Evolutionary conservation across 2,888 invertebrate genomes (phyloP).

Genomic region (Seira musarum): DNA sequence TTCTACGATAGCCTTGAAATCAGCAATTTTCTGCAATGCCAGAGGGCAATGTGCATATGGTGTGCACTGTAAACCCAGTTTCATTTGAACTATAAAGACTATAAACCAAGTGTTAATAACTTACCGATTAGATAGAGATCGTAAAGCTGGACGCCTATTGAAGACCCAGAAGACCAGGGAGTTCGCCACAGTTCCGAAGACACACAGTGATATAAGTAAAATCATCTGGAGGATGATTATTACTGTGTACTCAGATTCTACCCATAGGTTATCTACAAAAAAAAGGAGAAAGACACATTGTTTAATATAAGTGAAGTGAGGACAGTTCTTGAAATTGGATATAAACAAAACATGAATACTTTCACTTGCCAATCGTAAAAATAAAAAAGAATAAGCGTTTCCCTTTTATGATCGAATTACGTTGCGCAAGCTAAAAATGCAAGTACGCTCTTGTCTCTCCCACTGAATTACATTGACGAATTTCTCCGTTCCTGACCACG

Average conservation of each 20-base stretch:
- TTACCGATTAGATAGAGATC: conserved; percentile 74
- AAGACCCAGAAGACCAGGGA: conserved; percentile 74
- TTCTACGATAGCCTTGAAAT: too few species aligned
- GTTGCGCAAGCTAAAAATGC: too few species aligned
- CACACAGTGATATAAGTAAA: conserved; percentile 65
- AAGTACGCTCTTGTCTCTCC: not conserved
- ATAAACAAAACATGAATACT: not conserved
- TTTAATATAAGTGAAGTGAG: too few species aligned
- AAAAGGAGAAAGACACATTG: conserved; percentile 28
- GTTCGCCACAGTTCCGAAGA: conserved; percentile 72
- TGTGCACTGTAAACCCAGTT: too few species aligned
- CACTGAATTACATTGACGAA: not conserved
- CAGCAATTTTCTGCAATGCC: too few species aligned
- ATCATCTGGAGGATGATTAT: conserved; percentile 67
- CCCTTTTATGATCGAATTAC: not conserved
- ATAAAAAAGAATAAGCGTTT: not conserved
- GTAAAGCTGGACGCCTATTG: conserved; percentile 73
- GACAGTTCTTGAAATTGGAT: not conserved
- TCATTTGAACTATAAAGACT: too few species aligned
- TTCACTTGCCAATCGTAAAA: not conserved
- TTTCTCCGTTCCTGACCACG: not conserved
- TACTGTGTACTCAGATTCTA: conserved; percentile 61
- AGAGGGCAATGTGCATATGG: too few species aligned
- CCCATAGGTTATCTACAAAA: conserved; percentile 40
- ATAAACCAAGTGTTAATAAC: too few species aligned